Evolutionary conservation across 2,888 invertebrate genomes (phyloP), one percentile per base, ranked within the genome.

Genomic region (Spisula subtruncata): DNA sequence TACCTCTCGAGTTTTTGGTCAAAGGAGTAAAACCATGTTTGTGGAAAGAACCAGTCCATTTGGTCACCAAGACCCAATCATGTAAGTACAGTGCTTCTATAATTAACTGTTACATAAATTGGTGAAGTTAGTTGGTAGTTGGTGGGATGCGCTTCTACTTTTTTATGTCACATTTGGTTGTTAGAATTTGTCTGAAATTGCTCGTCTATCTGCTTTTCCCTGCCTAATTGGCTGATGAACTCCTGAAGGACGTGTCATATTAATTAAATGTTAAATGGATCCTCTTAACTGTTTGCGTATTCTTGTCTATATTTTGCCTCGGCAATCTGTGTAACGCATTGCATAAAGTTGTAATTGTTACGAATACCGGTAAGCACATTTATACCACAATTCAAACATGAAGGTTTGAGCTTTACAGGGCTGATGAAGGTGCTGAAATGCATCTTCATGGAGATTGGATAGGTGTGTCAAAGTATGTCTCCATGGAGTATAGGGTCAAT

Each of bases 21-120:
- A 75, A 75, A 75, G 75, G 25, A 75, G 75, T 32, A 75, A 75
- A 75, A 75, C 75, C n/a, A 75, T 75, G 75, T 75, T 32, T 75
- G 60, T 18, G 14, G 75, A 66, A 25, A 12, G 25, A 14, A 29
- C 32, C 75, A 75, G 75, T 18, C 32, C 29, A 12, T 75, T 35
- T 35, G 29, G 8, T 35, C 12, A 75, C 16, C n/a, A 32, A 16
- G 75, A 75, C 8, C 5, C 75, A 35, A 32, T 75, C 35, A 75
- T 32, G 75, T 75, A 32, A 75, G 75, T 75, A 75, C 25, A 25
- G 56, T 66, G 25, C n/a, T 25, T 25, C 25, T 66, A n/a, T 66
- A 25, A n/a, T n/a, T n/a, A n/a, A 66, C 10, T 66, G 10, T n/a
- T 25, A 6, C 6, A 56, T 18, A 56, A 6, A 56, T 4, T 20